These are phyloP conservation scores for Marronus borbonicus DNA, from an alignment of 2,888 invertebrate genomes.

Conservation along the genomic window DNA sequence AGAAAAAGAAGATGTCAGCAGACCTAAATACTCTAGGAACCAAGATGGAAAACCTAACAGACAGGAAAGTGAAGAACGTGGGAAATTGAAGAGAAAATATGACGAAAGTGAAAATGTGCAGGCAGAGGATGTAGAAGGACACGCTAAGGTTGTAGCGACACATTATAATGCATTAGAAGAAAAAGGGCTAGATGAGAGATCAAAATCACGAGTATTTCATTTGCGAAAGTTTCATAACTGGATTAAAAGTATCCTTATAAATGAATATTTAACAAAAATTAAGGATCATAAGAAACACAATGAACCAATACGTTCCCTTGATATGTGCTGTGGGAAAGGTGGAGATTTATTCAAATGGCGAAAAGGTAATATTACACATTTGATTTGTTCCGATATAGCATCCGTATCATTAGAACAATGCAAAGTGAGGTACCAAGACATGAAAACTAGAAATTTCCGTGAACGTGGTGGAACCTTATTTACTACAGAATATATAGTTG, in stretches of 20 bases:
- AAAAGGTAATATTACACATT: conserved; percentile 84
- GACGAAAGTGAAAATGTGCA: conserved; percentile 13
- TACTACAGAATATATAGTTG: conserved; percentile 90
- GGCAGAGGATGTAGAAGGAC: conserved; percentile 60
- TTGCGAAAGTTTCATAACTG: conserved; percentile 99
- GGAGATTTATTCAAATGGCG: conserved; percentile 98
- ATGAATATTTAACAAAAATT: conserved; percentile 82
- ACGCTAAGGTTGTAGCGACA: conserved; percentile 83
- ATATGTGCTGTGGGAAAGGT: conserved; percentile 98
- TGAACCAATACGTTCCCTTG: conserved; percentile 83
- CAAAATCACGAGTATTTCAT: conserved; percentile 92
- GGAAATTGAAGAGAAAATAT: conserved; percentile 2
- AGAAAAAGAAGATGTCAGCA: neutral
- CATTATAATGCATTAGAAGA: conserved; percentile 95
- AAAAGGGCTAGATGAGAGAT: conserved; percentile 84
- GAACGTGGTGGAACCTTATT: conserved; percentile 73
- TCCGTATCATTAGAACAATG: conserved; percentile 94
- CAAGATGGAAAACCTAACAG: neutral
- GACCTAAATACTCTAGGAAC: neutral
- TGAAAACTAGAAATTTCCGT: conserved; percentile 68
- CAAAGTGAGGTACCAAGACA: conserved; percentile 84
- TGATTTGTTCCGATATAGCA: conserved; percentile 95
- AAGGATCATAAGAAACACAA: conserved; percentile 78
- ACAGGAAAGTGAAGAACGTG: conserved; percentile 1
- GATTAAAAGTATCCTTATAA: conserved; percentile 96